Base-by-base conservation (phyloP, 2,888 invertebrate species). In the Leptopilina syphax region DNA sequence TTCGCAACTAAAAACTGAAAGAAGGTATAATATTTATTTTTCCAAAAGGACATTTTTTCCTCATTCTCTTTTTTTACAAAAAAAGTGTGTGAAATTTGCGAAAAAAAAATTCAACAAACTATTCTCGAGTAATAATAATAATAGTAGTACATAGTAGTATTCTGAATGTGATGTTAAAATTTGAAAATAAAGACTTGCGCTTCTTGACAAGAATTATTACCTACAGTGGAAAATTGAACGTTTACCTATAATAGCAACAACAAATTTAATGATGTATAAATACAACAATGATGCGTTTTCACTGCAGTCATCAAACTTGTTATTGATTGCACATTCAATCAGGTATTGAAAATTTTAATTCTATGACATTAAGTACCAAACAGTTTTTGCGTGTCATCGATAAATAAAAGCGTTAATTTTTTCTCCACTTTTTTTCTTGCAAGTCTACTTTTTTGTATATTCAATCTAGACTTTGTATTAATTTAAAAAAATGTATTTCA, bases 231-330 rank as follows among this genome's bases (percentile, higher is more conserved):
- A n/a, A 18, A 60, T n/a, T 60, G 7, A 7, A 60, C 44, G 44
- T 44, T 44, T n/a, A 60, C n/a, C 34, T 60, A n/a, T 60, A 60
- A 60, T 60, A n/a, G 60, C 18, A 60, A 18, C 18, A 6, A n/a
- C 60, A n/a, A 60, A 60, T n/a, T 60, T 60, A 60, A 60, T 60
- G 60, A 60, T 60, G 60, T n/a, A 18, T n/a, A 60, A 60, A 60
- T 60, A 18, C 60, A n/a, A 60, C 60, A 60, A n/a, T n/a, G 60
- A 60, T 60, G 60, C 13, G n/a, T 60, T 60, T 60, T 60, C 60
- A 60, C 60, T 50, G 50, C 24, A 63, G 63, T 63, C 63, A 63
- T 63, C 63, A 63, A 63, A 63, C 24, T 63, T 63, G 63, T 63
- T 63, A 24, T 63, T 63, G 63, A 63, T 63, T 63, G 63, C 24